A percentile compares a stretch with the other conserved stretches of the same genome.
Conservation (phyloP, 2,797 vertebrate species). For the Catostomus latipinnis region DNA sequence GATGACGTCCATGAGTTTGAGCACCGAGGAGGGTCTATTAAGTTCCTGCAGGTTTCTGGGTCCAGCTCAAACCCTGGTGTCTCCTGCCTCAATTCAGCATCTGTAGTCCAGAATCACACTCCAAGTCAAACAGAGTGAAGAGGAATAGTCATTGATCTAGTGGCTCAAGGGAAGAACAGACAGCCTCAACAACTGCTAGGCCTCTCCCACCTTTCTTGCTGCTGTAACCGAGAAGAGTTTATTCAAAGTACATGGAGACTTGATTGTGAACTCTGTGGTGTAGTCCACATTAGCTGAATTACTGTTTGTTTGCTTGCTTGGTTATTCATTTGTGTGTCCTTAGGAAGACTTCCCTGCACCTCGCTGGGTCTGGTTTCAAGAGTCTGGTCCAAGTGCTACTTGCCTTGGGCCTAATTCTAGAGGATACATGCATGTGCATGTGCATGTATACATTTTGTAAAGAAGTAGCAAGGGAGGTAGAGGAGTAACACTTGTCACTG, state of each 20-base stretch:
- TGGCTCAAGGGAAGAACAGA: slow-evolving; percentile 16
- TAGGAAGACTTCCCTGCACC: slow-evolving; percentile 29
- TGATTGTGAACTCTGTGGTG: slow-evolving; percentile 5
- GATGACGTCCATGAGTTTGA: slow-evolving; percentile 9
- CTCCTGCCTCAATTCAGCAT: slow-evolving; percentile 8
- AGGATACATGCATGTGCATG: slow-evolving; percentile 28
- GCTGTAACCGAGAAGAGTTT: slow-evolving; percentile 30
- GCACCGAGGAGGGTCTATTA: not conserved
- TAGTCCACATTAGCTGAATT: slow-evolving; percentile 31
- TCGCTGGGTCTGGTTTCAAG: slow-evolving; percentile 19
- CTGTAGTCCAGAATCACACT: slow-evolving; percentile 22
- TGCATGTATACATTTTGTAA: slow-evolving; percentile 19
- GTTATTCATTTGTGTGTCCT: slow-evolving; percentile 21
- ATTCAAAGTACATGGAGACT: not conserved
- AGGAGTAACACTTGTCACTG: slow-evolving; percentile 25
- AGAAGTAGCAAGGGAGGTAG: slow-evolving; percentile 58
- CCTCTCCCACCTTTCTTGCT: not conserved
- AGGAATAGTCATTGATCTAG: slow-evolving; percentile 10
- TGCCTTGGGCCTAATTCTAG: slow-evolving; percentile 18
- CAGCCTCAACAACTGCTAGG: slow-evolving; percentile 5
- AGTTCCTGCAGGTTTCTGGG: slow-evolving; percentile 28
- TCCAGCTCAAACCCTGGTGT: slow-evolving; percentile 9
- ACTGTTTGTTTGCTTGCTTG: slow-evolving; percentile 33
- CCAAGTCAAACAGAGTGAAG: slow-evolving; percentile 34
- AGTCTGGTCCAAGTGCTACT: not conserved